Percentiles rank a stretch among this genome's conserved stretches.
phyloP scores from a whole-genome alignment of 1,140 invertebrate genomes.

The Vollenhovia emeryi region DNA sequence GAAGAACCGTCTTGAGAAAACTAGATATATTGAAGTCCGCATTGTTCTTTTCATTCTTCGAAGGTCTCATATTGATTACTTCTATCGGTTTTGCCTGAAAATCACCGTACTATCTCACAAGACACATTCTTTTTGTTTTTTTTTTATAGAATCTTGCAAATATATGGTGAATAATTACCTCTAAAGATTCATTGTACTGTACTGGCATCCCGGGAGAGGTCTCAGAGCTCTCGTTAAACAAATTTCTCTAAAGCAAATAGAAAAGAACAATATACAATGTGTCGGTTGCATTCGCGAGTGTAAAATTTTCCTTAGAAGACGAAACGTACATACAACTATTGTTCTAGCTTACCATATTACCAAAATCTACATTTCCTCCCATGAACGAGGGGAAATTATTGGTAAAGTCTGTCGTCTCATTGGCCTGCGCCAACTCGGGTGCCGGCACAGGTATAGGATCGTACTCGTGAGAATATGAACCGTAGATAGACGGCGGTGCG shows the following conservation, averaged over 20 bases:
- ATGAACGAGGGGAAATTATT: slow-evolving; percentile 84
- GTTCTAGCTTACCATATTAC: slow-evolving; percentile 79
- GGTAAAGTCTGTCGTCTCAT: slow-evolving; percentile 78
- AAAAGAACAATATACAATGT: not conserved
- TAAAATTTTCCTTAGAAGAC: not conserved
- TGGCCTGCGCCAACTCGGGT: slow-evolving; percentile 74
- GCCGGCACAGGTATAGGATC: slow-evolving; percentile 79
- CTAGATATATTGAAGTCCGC: slow-evolving; percentile 81
- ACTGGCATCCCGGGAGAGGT: slow-evolving; percentile 77
- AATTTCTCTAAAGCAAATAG: slow-evolving; percentile 79
- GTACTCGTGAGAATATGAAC: slow-evolving; percentile 83
- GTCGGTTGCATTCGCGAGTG: not conserved
- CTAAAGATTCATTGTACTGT: slow-evolving; percentile 79
- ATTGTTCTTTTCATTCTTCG: slow-evolving; percentile 74
- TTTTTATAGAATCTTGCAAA: not conserved
- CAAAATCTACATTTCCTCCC: slow-evolving; percentile 84
- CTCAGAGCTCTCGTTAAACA: slow-evolving; percentile 80
- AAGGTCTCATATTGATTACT: slow-evolving; percentile 83
- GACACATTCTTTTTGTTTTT: slow-evolving; percentile 9
- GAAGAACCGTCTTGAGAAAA: slow-evolving; percentile 83
- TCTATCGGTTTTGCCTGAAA: slow-evolving; percentile 85
- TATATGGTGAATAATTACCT: slow-evolving; percentile 74
- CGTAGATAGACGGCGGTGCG: slow-evolving; percentile 82
- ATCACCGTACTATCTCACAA: slow-evolving; percentile 26
- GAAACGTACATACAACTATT: not conserved